A percentile compares a stretch with the other conserved stretches of the same genome.
phyloP scores from a whole-genome alignment of 2,888 invertebrate genomes.

The Ceratothoa steindachneri region DNA sequence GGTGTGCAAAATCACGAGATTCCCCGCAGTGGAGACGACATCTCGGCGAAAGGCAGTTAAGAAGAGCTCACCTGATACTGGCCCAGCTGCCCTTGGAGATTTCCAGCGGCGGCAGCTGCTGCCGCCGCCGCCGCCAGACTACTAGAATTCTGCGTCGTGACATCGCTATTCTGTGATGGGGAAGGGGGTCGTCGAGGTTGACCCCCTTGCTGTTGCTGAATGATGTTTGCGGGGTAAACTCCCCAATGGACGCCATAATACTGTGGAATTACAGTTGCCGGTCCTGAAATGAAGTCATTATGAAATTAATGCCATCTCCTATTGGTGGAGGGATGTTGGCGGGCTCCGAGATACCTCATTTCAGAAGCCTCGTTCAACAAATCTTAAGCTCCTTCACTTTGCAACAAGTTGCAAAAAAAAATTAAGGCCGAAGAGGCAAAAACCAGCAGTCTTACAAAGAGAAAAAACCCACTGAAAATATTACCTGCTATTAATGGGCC shows the following conservation, averaged over 20 bases:
- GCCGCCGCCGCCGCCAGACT: slow-evolving; percentile 34
- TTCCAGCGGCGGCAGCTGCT: slow-evolving; percentile 35
- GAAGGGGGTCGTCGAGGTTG: slow-evolving; percentile 49
- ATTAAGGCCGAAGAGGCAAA: background rate
- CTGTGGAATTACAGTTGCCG: slow-evolving; percentile 67
- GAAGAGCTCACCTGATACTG: slow-evolving; percentile 46
- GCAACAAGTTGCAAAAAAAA: no score
- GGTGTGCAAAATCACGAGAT: no score
- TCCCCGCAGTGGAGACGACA: no score
- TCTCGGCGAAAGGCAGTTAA: no score
- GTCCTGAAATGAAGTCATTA: slow-evolving; percentile 51
- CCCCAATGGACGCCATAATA: slow-evolving; percentile 93
- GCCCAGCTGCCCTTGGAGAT: slow-evolving; percentile 37
- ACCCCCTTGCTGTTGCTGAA: slow-evolving; percentile 59
- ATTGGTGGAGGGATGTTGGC: no score
- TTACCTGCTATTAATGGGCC: slow-evolving; percentile 69
- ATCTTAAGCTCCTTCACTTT: no score
- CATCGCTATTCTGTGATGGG: slow-evolving; percentile 51
- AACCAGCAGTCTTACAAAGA: background rate
- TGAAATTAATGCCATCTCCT: no score
- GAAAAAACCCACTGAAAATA: no score
- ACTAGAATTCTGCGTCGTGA: slow-evolving; percentile 43
- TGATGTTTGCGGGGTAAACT: slow-evolving; percentile 77
- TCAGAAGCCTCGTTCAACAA: no score
- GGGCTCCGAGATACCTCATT: no score